Conservation (phyloP, 2,888 invertebrate genomes). For the Brachypalpus laphriformis region DNA sequence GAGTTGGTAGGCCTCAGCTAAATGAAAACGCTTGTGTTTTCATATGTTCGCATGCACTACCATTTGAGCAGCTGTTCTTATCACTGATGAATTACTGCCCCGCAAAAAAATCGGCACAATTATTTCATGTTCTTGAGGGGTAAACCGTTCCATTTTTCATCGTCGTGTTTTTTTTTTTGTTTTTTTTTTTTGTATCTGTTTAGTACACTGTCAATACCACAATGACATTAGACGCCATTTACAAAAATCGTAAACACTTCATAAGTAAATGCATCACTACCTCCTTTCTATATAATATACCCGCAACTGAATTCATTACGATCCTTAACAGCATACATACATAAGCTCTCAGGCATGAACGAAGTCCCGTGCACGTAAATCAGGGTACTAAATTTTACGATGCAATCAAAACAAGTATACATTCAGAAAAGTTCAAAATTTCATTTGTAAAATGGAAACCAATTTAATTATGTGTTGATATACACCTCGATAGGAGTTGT, state of each 20-base stretch:
- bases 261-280: neutral
- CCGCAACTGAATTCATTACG: neutral
- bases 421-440: neutral
- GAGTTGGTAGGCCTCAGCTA: too few relatives aligned
- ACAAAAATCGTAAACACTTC: neutral
- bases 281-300: neutral
- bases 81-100: too few relatives aligned
- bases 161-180: too few relatives aligned
- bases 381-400: slow-evolving; percentile 12
- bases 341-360: neutral
- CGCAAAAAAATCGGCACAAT: too few relatives aligned
- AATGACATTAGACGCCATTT: too few relatives aligned
- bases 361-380: neutral
- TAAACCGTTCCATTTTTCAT: too few relatives aligned
- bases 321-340: neutral
- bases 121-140: too few relatives aligned
- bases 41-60: too few relatives aligned
- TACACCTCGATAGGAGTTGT: neutral
- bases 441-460: neutral
- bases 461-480: slow-evolving; percentile 13
- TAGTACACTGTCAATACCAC: too few relatives aligned
- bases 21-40: too few relatives aligned
- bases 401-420: neutral
- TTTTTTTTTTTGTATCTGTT: too few relatives aligned
- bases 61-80: too few relatives aligned